A percentile compares a stretch with the other conserved stretches of the same genome.
These are phyloP conservation scores for Bombus waltoni DNA, from an alignment of 1,140 invertebrate species.

Conservation along the genomic window DNA sequence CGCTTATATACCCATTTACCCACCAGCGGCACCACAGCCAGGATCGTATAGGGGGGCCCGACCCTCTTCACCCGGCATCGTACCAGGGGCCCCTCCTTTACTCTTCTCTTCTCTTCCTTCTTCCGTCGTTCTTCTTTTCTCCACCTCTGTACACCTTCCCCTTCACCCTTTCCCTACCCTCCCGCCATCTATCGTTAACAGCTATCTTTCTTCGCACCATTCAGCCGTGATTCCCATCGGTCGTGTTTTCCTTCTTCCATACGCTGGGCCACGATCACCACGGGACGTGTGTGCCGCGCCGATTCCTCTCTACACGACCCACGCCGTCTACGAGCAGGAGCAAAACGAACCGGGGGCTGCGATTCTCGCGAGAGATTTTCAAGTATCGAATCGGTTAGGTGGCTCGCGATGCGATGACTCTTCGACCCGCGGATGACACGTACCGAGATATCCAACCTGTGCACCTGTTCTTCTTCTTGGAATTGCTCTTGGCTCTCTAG, in stretches of 20 bases:
- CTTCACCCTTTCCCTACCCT: slow-evolving; percentile 10
- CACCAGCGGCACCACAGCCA: slow-evolving; percentile 63
- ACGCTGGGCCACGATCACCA: neutral
- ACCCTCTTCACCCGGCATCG: slow-evolving; percentile 54
- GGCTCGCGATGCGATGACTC: neutral
- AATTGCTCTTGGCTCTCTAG: neutral
- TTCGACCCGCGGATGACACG: neutral
- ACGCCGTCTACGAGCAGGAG: slow-evolving; percentile 42
- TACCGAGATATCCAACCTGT: neutral
- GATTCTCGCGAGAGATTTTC: slow-evolving; percentile 39
- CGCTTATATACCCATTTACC: slow-evolving; percentile 82
- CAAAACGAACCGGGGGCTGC: slow-evolving; percentile 27
- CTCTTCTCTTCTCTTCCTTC: slow-evolving; percentile 49
- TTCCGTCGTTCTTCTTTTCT: slow-evolving; percentile 44
- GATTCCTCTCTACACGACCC: slow-evolving; percentile 56
- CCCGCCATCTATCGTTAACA: slow-evolving; percentile 14
- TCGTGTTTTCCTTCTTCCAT: slow-evolving; percentile 45
- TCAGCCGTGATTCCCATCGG: neutral
- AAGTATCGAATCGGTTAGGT: slow-evolving; percentile 41
- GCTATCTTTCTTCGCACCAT: slow-evolving; percentile 23
- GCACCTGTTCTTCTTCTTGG: neutral
- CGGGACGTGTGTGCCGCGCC: neutral
- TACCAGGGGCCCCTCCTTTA: slow-evolving; percentile 58
- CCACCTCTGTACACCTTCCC: slow-evolving; percentile 31
- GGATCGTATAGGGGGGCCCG: slow-evolving; percentile 68